Evolutionary conservation across 2,113 vertebrate species (phyloP), one percentile per base, ranked within the genome.

Genomic region (Neogobius melanostomus): DNA sequence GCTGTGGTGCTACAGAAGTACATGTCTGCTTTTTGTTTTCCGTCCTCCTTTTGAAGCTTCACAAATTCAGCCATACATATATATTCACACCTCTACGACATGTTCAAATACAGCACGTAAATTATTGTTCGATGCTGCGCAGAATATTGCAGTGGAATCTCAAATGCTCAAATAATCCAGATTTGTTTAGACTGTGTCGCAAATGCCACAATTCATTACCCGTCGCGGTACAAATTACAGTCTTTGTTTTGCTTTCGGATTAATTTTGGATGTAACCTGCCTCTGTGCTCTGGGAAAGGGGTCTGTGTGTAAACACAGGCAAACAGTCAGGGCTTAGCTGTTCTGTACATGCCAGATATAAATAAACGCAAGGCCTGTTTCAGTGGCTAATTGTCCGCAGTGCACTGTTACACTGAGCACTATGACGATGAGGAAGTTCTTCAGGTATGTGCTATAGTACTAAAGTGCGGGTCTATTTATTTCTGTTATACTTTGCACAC

Each of bases 161-260:
- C 36, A 17, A 10, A 64, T 53, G 21, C 5, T 4, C 60, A 67
- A 65, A 49, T 0, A 17, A 43, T 45, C 45, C 43, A 15, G 53
- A 65, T 60, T 51, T 64, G 15, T 53, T 51, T 49, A 6, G 48
- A 64, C 11, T 68, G 28, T 8, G 6, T 21, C 16, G 51, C 16
- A 17, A 4, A 69, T 59, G 59, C 14, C 59, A 51, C 56, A 46
- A 17, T 56, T 64, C n/a, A 64, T 66, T 69, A 71, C 6, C 44
- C 8, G 17, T 15, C 28, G 6, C 46, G 8, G 3, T 21, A 61
- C 16, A 72, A 46, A 64, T 64, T 3, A 45, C n/a, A 45, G 17
- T 47, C 48, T 69, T 11, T 36, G 62, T 46, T 64, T 21, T 64
- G 59, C 59, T 61, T 61, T 44, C 6, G 57, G 57, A 43, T 61